Conservation (phyloP, 2,797 vertebrate species). For the Mycteria americana region DNA sequence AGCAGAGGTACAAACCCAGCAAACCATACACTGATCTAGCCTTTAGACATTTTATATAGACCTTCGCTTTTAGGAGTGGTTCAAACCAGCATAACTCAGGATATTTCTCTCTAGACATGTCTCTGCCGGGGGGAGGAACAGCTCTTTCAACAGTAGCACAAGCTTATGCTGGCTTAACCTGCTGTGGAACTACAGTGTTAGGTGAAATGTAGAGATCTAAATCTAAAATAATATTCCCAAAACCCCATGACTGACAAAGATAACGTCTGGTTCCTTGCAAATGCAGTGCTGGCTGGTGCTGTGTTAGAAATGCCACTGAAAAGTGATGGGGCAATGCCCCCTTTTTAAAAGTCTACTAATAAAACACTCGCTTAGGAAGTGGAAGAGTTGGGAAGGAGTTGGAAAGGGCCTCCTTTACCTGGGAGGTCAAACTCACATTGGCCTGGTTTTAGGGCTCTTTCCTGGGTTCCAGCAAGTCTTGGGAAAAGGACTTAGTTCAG, state of each 20-base stretch:
- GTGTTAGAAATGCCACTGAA: background rate
- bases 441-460: background rate
- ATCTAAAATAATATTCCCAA: background rate
- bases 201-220: background rate
- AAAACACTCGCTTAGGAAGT: background rate
- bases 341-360: background rate
- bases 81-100: background rate
- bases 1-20: background rate
- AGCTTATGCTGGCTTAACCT: background rate
- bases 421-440: background rate
- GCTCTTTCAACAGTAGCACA: background rate
- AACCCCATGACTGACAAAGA: background rate
- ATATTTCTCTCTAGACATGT: background rate
- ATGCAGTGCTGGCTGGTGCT: background rate
- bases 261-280: background rate
- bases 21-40: background rate
- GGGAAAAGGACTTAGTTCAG: background rate
- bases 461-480: background rate
- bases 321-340: background rate
- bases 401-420: background rate
- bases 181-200: background rate
- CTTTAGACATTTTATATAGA: background rate
- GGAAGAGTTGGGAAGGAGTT: background rate
- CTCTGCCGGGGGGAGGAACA: background rate
- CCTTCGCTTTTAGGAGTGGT: background rate